These are phyloP conservation scores for Cremastobaeus sp. DNA, from an alignment of 2,888 invertebrate species.

Conservation along the genomic window DNA sequence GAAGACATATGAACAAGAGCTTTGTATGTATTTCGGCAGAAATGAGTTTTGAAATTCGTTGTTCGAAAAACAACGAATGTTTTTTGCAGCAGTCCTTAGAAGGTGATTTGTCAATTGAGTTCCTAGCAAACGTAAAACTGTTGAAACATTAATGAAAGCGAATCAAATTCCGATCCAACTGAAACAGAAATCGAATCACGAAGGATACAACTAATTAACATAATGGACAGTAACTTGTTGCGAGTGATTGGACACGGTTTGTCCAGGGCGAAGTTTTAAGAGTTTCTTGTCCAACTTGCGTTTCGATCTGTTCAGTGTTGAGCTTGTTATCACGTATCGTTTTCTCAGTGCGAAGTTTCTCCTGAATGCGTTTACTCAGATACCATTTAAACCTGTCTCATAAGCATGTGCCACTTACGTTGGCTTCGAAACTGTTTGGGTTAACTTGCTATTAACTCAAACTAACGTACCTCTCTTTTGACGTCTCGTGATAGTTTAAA, in stretches of 20 bases:
- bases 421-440: conserved; percentile 41
- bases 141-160: too few species aligned
- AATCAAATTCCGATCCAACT: conserved; percentile 7
- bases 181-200: conserved; percentile 35
- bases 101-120: too few species aligned
- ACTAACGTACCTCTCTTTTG: conserved; percentile 33
- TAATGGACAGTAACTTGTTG: conserved; percentile 36
- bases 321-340: conserved; percentile 37
- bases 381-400: conserved; percentile 40
- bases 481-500: conserved; percentile 40
- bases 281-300: conserved; percentile 34
- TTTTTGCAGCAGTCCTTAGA: too few species aligned
- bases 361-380: conserved; percentile 24
- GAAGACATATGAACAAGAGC: too few species aligned
- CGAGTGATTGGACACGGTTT: neutral
- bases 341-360: conserved; percentile 29
- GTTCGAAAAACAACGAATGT: too few species aligned
- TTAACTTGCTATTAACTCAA: conserved; percentile 47
- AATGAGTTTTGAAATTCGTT: too few species aligned
- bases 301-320: conserved; percentile 38
- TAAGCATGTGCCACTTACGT: conserved; percentile 39
- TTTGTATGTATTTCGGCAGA: too few species aligned
- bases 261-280: conserved; percentile 8
- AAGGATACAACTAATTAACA: conserved; percentile 25
- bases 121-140: too few species aligned